Evolutionary conservation across 2,888 invertebrate genomes (phyloP), one percentile per base, ranked within the genome.

Genomic region (Drosophila rellima): DNA sequence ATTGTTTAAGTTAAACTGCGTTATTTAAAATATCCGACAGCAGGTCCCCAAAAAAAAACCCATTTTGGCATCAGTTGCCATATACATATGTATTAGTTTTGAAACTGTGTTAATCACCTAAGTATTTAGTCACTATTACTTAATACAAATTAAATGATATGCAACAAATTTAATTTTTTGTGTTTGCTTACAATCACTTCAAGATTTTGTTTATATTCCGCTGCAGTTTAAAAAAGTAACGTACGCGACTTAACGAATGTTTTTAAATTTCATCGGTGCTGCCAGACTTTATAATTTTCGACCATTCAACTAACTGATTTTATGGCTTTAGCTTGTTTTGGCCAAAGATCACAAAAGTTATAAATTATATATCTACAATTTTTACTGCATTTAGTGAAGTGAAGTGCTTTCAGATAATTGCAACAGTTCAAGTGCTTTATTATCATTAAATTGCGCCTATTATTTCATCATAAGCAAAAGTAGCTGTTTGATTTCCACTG

Each of bases 101-200:
- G 82, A 83, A 83, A 85, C 85, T 85, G 85, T 88, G 85, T 85
- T 85, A 85, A 84, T 85, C 84, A 88, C 85, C 87, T 85, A 85
- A 85, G 85, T 85, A 88, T 86, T 83, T 85, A 85, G 87, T 88
- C 83, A 85, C 77, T 83, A 83, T 79, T 83, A 85, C 86, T 80
- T 80, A 86, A 83, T 63, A 70, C 44, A 65, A 74, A 82, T 80
- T 66, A 80, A 82, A 82, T 84, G 69, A 57, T 70, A 78, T 74
- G 74, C 59, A 84, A 75, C 48, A 51, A 48, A 31, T n/a, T 17
- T 1, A 13, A 7, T 20, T 3, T 4, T 2, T 33, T 23, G 7
- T 7, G 2, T 23, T 42, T n/a, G 26, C 26, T 45, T 31, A 2
- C 6, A 2, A 17, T 29, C 3, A 7, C 2, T 50, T 26, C 3